Base-by-base conservation (phyloP, 2,797 vertebrate genomes). In the Sphenopsis melanotis region DNA sequence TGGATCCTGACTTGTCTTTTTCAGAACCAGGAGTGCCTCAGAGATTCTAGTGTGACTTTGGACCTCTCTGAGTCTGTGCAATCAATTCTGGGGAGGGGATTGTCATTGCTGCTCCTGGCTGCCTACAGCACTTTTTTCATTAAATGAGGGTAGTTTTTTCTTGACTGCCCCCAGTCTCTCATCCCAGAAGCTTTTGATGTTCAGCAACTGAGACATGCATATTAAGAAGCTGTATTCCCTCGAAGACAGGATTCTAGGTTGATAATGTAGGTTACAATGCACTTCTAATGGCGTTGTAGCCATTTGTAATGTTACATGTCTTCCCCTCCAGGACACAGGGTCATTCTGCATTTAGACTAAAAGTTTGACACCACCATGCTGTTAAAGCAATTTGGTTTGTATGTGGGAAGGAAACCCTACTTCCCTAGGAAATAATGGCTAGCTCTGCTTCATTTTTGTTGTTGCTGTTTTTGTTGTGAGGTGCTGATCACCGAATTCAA, bases 11-110 rank as follows among this genome's bases (percentile, higher is more conserved):
- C 93, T 97, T 97, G 96, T 97, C 95, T 97, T 96, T 96, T 95
- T 98, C 96, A 97, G 96, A 98, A 98, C 98, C 97, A 97, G 98
- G 98, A 98, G 98, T 98, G 98, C 98, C 98, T 98, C 98, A 98
- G 98, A 98, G 98, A 97, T 98, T 97, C 95, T 97, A 83, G 89
- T 97, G 87, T 95, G 97, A 98, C 97, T 98, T 98, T 94, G 95
- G 94, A 97, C 97, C 98, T 98, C 97, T 98, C 98, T 98, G 98
- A 98, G 98, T 97, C 95, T 97, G 97, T 97, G 97, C 97, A 97
- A 95, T 97, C 94, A 85, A 13, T 97, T 97, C 96, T 94, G 94
- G 89, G 95, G 94, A 96, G 87, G 84, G 92, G 78, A 89, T 95
- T 88, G 94, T 96, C 91, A 82, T 93, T 94, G 89, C 90, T 96